phyloP scores from a whole-genome alignment of 2,888 invertebrate genomes.

The Glyphotaelius pellucidus region DNA sequence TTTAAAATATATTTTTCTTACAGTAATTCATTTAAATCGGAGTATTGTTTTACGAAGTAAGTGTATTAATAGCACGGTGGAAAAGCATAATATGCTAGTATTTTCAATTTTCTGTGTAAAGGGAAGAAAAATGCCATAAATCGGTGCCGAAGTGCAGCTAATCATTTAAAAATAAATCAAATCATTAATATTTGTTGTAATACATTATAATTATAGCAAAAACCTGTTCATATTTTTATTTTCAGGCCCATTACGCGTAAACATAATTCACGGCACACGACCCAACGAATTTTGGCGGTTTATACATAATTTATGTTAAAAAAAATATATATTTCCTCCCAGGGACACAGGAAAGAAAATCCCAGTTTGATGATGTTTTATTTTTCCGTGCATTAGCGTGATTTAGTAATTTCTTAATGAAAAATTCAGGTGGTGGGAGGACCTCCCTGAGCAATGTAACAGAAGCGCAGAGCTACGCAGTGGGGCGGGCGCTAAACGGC shows the following conservation, averaged over 20 bases:
- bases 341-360: neutral
- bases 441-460: neutral
- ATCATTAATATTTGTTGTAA: neutral
- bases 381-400: neutral
- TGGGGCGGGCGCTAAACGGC: neutral
- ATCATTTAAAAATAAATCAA: neutral
- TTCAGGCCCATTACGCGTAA: neutral
- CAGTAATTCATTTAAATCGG: too few relatives aligned
- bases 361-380: neutral
- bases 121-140: neutral
- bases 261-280: neutral
- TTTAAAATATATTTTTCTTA: too few relatives aligned
- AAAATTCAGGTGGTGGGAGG: conserved; percentile 3
- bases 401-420: conserved; percentile 12
- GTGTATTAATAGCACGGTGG: too few relatives aligned
- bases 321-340: neutral
- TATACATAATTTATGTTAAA: conserved; percentile 2
- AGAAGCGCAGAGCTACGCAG: conserved; percentile 7
- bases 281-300: neutral
- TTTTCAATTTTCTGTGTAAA: neutral
- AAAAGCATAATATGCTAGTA: too few relatives aligned
- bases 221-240: neutral
- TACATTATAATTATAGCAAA: neutral
- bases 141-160: neutral
- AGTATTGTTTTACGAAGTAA: too few relatives aligned